Percentiles rank a stretch among this genome's conserved stretches.
phyloP scores from a whole-genome alignment of 2,888 invertebrate species.

The Perithous albicinctus region DNA sequence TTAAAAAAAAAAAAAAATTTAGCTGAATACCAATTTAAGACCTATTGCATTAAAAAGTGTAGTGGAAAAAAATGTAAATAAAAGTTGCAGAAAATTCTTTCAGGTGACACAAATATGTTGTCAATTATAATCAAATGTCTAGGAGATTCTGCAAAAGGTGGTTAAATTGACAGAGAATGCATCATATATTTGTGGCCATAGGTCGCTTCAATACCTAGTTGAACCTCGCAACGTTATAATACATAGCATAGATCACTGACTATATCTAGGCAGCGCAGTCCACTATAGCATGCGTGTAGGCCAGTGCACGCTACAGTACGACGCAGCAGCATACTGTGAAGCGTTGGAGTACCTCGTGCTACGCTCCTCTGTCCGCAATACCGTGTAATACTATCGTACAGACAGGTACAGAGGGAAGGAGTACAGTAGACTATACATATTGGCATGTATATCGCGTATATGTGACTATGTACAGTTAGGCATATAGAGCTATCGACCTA shows the following conservation, averaged over 20 bases:
- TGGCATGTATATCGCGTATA: background rate
- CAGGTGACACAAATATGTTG: too few relatives aligned
- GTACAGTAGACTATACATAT: background rate
- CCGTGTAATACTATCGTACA: constrained; percentile 17
- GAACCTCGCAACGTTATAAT: constrained; percentile 9
- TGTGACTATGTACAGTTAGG: background rate
- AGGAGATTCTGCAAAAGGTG: too few relatives aligned
- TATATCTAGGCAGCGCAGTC: background rate
- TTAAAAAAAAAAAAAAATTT: too few relatives aligned
- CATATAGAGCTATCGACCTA: constrained; percentile 1
- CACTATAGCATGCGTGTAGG: background rate
- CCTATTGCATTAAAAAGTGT: too few relatives aligned
- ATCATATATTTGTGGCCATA: background rate
- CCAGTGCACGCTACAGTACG: constrained; percentile 10
- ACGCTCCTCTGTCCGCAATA: constrained; percentile 28
- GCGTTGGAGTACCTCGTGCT: constrained; percentile 2
- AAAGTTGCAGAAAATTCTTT: too few relatives aligned
- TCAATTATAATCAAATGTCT: too few relatives aligned
- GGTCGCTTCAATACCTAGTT: background rate
- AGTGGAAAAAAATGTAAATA: too few relatives aligned
- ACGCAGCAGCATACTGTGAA: background rate
- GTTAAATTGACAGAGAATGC: too few relatives aligned
- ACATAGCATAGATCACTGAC: constrained; percentile 10
- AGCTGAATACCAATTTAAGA: too few relatives aligned
- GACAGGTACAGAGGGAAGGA: background rate